Percentiles rank a stretch among this genome's conserved stretches.
Conservation (phyloP, 2,113 vertebrate genomes). For the Orthonyx spaldingii region DNA sequence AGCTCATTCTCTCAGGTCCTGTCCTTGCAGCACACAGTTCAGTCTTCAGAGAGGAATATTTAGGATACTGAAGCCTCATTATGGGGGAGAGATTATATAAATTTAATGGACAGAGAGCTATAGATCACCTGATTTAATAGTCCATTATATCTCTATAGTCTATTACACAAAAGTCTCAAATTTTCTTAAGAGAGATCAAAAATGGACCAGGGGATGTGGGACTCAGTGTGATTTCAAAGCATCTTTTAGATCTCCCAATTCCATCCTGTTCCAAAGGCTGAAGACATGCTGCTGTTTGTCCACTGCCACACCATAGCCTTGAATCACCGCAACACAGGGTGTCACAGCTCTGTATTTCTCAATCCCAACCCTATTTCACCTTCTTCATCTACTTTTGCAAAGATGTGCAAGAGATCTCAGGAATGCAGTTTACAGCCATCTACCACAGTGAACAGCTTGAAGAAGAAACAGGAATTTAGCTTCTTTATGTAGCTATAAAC, state of each 20-base stretch:
- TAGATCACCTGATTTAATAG: not conserved
- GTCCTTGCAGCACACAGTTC: not conserved
- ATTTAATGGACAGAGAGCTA: not conserved
- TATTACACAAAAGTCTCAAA: not conserved
- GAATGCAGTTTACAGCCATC: not conserved
- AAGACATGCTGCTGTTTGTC: not conserved
- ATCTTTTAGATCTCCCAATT: not conserved
- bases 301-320: not conserved
- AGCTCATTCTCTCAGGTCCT: not conserved
- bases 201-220: not conserved
- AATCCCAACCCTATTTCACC: not conserved
- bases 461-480: not conserved
- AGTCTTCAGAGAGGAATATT: not conserved
- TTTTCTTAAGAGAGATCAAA: not conserved
- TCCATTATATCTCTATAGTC: not conserved
- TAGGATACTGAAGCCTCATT: not conserved
- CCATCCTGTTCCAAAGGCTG: not conserved
- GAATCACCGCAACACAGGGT: accelerated
- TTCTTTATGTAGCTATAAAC: not conserved
- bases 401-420: not conserved
- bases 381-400: not conserved
- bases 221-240: not conserved
- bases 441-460: not conserved
- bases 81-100: not conserved
- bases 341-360: not conserved